Conservation (phyloP, 2,113 vertebrate genomes). For the Hirundichthys speculiger region DNA sequence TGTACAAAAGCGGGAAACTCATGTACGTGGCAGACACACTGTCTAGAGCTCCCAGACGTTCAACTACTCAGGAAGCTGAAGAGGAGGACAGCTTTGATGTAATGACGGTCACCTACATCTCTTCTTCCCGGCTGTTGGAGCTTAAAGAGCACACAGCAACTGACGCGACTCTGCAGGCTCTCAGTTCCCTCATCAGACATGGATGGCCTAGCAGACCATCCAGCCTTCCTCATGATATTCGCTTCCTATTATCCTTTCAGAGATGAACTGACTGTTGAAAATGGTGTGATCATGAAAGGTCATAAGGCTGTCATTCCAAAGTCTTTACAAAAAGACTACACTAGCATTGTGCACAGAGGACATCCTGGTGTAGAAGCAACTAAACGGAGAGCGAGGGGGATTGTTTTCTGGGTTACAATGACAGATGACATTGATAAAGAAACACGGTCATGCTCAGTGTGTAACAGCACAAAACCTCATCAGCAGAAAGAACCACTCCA, state of each 20-base stretch:
- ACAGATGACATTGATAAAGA: background rate
- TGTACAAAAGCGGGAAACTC: background rate
- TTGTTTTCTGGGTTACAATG: conserved; percentile 17
- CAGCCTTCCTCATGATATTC: rapidly evolving
- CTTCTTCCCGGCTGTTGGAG: background rate
- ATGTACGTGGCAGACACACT: background rate
- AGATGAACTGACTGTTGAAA: too few relatives aligned
- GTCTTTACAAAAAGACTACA: too few relatives aligned
- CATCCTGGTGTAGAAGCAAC: too few relatives aligned
- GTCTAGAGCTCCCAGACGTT: background rate
- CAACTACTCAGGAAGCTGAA: background rate
- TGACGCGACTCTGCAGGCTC: background rate
- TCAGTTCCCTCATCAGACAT: background rate
- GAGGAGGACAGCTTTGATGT: background rate
- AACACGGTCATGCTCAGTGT: rapidly evolving
- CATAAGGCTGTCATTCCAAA: too few relatives aligned
- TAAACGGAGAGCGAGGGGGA: too few relatives aligned
- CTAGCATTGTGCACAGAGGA: too few relatives aligned
- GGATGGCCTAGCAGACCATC: background rate
- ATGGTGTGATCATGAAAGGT: too few relatives aligned
- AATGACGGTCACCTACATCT: background rate
- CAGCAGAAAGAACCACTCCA: conserved; percentile 29
- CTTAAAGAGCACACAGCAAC: background rate
- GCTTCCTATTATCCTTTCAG: too few relatives aligned
- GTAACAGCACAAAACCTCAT: too few relatives aligned